Percentiles rank a stretch among this genome's conserved stretches.
These are phyloP conservation scores for Mustela lutreola DNA, from an alignment of 2,113 vertebrate species.

Conservation along the genomic window DNA sequence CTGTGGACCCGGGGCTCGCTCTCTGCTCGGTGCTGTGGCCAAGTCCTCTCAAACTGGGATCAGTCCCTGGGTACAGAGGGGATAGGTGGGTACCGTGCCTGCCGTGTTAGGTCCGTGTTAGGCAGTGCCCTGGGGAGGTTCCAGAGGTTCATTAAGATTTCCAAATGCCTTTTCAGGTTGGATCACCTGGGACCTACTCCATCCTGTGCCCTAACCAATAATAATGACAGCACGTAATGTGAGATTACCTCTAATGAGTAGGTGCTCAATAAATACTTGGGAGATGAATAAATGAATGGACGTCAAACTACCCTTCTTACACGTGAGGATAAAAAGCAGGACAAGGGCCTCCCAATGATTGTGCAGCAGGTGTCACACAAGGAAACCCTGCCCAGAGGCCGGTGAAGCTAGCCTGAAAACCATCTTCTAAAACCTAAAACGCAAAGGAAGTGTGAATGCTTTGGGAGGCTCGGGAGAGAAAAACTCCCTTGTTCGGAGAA, in stretches of 20 bases:
- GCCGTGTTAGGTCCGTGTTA: not conserved
- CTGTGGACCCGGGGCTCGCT: not conserved
- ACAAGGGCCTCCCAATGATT: not conserved
- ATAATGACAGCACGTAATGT: constrained; percentile 28
- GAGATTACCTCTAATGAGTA: constrained; percentile 76
- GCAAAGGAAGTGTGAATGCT: not conserved
- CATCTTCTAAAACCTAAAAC: constrained; percentile 15
- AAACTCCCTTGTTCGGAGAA: not conserved
- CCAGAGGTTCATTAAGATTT: constrained; percentile 75
- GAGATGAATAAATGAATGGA: constrained; percentile 56
- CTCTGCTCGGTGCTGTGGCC: not conserved
- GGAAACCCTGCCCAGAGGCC: not conserved
- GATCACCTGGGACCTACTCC: constrained; percentile 51
- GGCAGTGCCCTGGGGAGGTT: constrained; percentile 43
- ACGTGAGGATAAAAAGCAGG: constrained; percentile 1
- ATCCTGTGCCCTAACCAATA: constrained; percentile 60
- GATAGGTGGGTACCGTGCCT: not conserved
- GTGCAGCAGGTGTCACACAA: not conserved
- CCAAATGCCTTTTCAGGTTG: constrained; percentile 70
- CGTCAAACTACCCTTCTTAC: constrained; percentile 41
- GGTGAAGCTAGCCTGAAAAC: not conserved
- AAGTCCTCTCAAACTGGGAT: not conserved
- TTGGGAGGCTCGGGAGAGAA: not conserved
- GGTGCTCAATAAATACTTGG: constrained; percentile 65
- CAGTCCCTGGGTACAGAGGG: not conserved